Conservation (phyloP, 2,888 invertebrate species). For the Patella ulyssiponensis region DNA sequence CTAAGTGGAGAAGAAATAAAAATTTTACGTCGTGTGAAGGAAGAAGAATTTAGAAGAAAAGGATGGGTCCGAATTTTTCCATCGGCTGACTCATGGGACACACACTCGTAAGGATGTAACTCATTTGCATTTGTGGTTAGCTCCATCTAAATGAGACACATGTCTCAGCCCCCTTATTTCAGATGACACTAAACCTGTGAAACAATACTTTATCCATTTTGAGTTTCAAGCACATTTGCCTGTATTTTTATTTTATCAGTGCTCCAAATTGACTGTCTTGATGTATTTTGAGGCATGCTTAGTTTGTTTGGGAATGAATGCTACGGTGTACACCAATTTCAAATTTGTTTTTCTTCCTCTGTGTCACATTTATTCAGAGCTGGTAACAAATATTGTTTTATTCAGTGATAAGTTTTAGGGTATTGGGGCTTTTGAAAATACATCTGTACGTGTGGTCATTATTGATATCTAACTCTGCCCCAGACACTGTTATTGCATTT, state of each 20-base stretch:
- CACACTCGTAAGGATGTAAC: conserved; percentile 62
- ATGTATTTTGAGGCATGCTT: too few relatives aligned
- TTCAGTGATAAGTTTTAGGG: too few relatives aligned
- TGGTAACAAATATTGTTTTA: too few relatives aligned
- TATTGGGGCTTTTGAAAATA: too few relatives aligned
- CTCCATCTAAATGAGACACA: neutral
- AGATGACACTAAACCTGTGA: neutral
- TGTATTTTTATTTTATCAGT: neutral
- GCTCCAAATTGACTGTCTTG: neutral
- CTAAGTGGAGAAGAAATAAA: conserved; percentile 85
- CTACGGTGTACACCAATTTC: too few relatives aligned
- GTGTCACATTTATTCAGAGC: too few relatives aligned
- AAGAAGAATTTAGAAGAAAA: conserved; percentile 86
- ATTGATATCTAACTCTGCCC: too few relatives aligned
- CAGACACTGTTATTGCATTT: too few relatives aligned
- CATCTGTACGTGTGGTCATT: too few relatives aligned
- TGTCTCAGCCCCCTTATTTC: neutral
- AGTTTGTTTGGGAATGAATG: too few relatives aligned
- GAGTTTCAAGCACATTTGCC: neutral
- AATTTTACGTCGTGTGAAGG: conserved; percentile 81
- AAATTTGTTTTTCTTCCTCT: too few relatives aligned
- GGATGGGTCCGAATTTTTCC: conserved; percentile 94
- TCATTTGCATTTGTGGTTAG: too few relatives aligned
- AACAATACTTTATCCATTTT: neutral
- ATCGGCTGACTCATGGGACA: conserved; percentile 85